Conservation (phyloP, 2,113 vertebrate genomes). For the Martes martes region DNA sequence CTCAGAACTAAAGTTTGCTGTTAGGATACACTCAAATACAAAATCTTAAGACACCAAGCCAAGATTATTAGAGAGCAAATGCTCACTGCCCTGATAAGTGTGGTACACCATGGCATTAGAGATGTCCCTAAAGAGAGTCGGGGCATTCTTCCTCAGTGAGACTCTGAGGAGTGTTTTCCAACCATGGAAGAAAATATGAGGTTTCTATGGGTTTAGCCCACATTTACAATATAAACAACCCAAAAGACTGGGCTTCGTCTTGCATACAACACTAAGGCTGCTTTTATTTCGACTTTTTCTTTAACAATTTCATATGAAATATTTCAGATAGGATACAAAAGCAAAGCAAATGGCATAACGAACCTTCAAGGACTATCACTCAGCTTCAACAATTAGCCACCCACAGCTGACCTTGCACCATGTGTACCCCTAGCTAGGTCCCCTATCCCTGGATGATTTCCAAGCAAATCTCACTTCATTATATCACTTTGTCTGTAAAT, state of each 20-base stretch:
- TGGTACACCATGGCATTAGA: rapidly evolving
- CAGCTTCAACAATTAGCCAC: not conserved
- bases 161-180: too few species aligned
- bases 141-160: not conserved
- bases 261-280: not conserved
- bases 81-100: not conserved
- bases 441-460: not conserved
- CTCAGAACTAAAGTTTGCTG: not conserved
- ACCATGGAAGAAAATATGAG: not conserved
- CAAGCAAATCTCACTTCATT: not conserved
- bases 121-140: not conserved
- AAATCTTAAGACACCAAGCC: not conserved
- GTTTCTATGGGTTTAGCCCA: not conserved
- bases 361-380: not conserved
- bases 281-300: not conserved
- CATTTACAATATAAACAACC: not conserved
- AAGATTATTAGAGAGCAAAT: not conserved
- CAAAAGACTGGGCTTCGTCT: not conserved
- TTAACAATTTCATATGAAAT: not conserved
- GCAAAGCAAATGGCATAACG: not conserved
- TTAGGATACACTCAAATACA: not conserved
- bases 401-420: not conserved
- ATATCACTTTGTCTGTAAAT: not conserved
- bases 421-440: too few species aligned
- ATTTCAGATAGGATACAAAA: not conserved